A percentile compares a stretch with the other conserved stretches of the same genome.
Evolutionary conservation across 2,113 vertebrate genomes (phyloP).

Genomic region (Anas platyrhynchos): DNA sequence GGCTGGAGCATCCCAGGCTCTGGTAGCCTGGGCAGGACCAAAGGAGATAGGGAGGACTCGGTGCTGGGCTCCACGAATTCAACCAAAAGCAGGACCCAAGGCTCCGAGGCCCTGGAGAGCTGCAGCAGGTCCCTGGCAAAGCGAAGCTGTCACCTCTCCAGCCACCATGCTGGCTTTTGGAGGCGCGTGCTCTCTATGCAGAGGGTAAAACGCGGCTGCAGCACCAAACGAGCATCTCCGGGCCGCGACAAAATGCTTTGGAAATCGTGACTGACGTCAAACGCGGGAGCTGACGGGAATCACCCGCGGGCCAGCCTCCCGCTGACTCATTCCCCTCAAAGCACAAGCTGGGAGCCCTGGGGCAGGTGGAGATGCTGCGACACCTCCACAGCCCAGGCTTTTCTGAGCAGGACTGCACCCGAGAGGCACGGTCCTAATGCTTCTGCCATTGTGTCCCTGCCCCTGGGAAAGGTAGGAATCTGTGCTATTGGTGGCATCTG

Average conservation of each 20-base stretch:
- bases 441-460: background rate
- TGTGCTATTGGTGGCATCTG: background rate
- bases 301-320: background rate
- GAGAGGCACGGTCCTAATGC: background rate
- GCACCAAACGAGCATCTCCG: background rate
- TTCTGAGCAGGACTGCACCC: background rate
- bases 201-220: background rate
- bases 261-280: background rate
- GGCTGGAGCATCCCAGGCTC: background rate
- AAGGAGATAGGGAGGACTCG: background rate
- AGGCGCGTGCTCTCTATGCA: accelerated
- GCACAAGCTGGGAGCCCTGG: background rate
- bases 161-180: accelerated
- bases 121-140: background rate
- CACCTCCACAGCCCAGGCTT: background rate
- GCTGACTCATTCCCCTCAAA: background rate
- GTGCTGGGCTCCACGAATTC: background rate
- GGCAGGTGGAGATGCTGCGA: background rate
- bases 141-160: accelerated
- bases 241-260: background rate
- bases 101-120: background rate
- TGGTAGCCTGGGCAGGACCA: background rate
- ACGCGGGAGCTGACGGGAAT: background rate
- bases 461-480: background rate
- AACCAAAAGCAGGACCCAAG: background rate